Base-by-base conservation (phyloP, 2,888 invertebrate genomes). In the Ennomos erosarius region DNA sequence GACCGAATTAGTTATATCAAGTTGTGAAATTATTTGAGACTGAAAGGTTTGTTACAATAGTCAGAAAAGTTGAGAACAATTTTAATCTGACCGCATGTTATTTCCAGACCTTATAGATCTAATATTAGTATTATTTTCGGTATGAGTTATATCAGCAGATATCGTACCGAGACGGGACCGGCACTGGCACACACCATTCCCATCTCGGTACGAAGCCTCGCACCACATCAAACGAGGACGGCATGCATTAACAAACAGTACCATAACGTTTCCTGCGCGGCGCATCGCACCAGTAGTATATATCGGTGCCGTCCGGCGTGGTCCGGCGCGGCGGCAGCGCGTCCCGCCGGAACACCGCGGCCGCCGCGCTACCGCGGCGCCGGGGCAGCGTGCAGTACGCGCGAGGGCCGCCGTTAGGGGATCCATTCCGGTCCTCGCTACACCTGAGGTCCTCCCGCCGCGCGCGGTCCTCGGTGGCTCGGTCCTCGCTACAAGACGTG, bases 201-300 rank as follows among this genome's bases (percentile, higher is more conserved):
- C 16, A 16, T 3, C 16, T 3, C 16, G 16, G 16, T 16, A 3
- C 26, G 26, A 26, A 26, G 26, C 6, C 26, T 5, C 26, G 26
- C 26, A 6, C 6, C 26, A 3, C 26, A 26, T 6, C 6, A 6
- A 33, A 33, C 43, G 45, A 9, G 12, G 46, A 10, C 10, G 12
- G 10, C 38, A 38, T n/a, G 13, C 9, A 1, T 0, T 1, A 26
- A 33, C 10, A 43, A 13, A 10, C 37, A 40, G 83, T 90, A 94
- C 95, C 94, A 89, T 92, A 84, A 55, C 82, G 79, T 52, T 87
- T 81, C 73, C 89, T 91, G 76, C 93, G 93, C 73, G 96, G 95
- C 86, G 96, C 87, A 91, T 97, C 97, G 92, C 97, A 97, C 96
- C 97, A 97, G 93, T 97, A 97, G 93, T 96, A 96, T 81, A 97